Base-by-base conservation (phyloP, 64 coral and sea anemone genomes). In the Montipora foliosa region DNA sequence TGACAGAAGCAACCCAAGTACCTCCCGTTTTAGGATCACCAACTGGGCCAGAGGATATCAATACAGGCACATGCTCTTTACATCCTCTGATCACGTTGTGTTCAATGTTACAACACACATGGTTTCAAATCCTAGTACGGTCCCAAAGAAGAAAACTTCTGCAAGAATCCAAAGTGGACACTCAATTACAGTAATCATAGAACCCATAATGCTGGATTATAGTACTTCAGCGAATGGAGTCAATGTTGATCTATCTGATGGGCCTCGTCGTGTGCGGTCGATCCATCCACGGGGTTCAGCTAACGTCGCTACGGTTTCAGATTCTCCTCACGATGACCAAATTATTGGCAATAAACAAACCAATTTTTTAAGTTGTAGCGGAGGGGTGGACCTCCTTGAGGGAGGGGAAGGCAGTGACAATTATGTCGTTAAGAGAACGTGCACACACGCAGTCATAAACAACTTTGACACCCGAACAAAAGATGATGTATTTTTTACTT, bases 201-300 rank as follows among this genome's bases (percentile, higher is more conserved):
- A 84, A 59, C 79, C 90, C 4, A 73, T 92, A 8, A 84, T 92
- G 47, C 16, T 92, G 24, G 90, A 92, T 75, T 84, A 92, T 29
- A 74, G 14, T 5, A n/a, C 66, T 11, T 71, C 47, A 2, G 47
- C 11, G 5, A 73, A 47, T 2, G 90, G 90, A 3, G 22, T 83
- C 13, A 44, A 57, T 75, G 79, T 92, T 59, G 79, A 92, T 59
- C 19, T 92, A 17, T 71, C 90, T 1, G 68, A 58, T 12, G 0
- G 5, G 5, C 8, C 10, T 5, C 80, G 51, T 8, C 44, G 0
- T 19, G 0, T 14, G 62, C 2, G 7, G 1, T 84, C 22, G 6
- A 46, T 66, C 29, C 64, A 68, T 45, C 55, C 55, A 10, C 3
- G 9, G 6, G 87, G 74, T 44, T 89, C 24, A 8, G 2, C 52